Conservation (phyloP, 2,888 invertebrate genomes). For the Ophion slaviceki region DNA sequence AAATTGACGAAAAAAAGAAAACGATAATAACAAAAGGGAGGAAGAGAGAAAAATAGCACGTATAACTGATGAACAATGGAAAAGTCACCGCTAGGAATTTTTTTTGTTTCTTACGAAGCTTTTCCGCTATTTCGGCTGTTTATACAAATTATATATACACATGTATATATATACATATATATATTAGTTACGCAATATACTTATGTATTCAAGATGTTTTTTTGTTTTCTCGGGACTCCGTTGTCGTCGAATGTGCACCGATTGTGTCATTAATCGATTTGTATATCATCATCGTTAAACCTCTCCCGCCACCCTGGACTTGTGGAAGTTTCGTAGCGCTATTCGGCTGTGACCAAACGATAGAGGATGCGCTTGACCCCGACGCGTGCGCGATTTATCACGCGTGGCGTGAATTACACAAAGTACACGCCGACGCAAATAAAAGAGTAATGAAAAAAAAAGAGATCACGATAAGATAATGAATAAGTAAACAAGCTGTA, state of each 20-base stretch:
- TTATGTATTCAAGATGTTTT: constrained; percentile 33
- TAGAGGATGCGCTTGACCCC: constrained; percentile 41
- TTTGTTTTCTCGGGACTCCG: constrained; percentile 12
- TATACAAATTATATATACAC: constrained; percentile 56
- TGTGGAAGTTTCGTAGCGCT: constrained; percentile 60
- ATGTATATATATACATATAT: not conserved
- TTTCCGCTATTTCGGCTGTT: constrained; percentile 66
- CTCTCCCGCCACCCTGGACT: constrained; percentile 17
- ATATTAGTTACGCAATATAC: constrained; percentile 44
- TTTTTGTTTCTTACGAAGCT: constrained; percentile 37
- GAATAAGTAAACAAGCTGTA: constrained; percentile 52
- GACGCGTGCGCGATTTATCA: constrained; percentile 17
- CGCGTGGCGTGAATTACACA: not conserved
- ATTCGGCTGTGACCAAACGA: constrained; percentile 69
- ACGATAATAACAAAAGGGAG: constrained; percentile 17
- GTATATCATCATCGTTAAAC: constrained; percentile 31
- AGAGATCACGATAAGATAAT: constrained; percentile 12
- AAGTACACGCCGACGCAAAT: not conserved
- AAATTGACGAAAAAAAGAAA: constrained; percentile 67
- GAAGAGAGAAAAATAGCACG: constrained; percentile 20
- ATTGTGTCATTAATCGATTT: constrained; percentile 43
- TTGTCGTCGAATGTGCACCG: constrained; percentile 47
- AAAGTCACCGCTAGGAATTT: constrained; percentile 72
- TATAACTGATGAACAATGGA: constrained; percentile 74
- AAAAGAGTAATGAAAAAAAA: constrained; percentile 23